These are phyloP conservation scores for Drosophila ezoana DNA, from an alignment of 2,888 invertebrate genomes.

Conservation along the genomic window DNA sequence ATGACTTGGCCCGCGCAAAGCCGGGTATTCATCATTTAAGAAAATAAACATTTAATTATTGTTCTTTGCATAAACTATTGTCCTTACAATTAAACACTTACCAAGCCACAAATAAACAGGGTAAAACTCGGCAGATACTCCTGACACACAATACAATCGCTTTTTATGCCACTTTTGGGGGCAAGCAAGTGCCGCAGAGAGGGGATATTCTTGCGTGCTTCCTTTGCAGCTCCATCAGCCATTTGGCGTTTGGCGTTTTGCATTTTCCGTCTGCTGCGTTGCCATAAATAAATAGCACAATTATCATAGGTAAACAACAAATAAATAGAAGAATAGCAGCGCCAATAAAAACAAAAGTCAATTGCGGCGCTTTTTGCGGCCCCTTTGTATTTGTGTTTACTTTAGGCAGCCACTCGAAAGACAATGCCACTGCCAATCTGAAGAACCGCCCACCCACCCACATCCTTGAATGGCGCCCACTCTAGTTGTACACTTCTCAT, in stretches of 20 bases:
- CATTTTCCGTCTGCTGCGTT: constrained; percentile 21
- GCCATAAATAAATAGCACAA: constrained; percentile 75
- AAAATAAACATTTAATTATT: too few species aligned
- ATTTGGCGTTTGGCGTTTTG: not conserved
- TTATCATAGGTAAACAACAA: constrained; percentile 77
- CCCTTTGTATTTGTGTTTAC: constrained; percentile 46
- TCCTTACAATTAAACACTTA: not conserved
- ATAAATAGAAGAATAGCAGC: constrained; percentile 56
- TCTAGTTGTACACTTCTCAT: not conserved
- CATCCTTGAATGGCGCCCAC: not conserved
- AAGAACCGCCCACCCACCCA: not conserved
- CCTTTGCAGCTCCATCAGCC: constrained; percentile 6
- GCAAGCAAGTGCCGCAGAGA: too few species aligned
- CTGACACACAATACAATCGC: constrained; percentile 9
- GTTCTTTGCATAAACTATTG: too few species aligned
- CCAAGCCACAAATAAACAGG: too few species aligned
- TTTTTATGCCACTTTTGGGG: constrained; percentile 7
- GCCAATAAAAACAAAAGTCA: constrained; percentile 69
- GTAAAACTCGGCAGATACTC: too few species aligned
- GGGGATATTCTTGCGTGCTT: too few species aligned
- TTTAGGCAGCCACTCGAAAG: constrained; percentile 33
- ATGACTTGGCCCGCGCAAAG: too few species aligned
- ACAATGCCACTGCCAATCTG: constrained; percentile 4
- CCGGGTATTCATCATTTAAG: too few species aligned
- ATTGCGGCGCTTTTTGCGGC: constrained; percentile 61